phyloP scores from a whole-genome alignment of 2,797 vertebrate genomes.

The Bufotes viridis region DNA sequence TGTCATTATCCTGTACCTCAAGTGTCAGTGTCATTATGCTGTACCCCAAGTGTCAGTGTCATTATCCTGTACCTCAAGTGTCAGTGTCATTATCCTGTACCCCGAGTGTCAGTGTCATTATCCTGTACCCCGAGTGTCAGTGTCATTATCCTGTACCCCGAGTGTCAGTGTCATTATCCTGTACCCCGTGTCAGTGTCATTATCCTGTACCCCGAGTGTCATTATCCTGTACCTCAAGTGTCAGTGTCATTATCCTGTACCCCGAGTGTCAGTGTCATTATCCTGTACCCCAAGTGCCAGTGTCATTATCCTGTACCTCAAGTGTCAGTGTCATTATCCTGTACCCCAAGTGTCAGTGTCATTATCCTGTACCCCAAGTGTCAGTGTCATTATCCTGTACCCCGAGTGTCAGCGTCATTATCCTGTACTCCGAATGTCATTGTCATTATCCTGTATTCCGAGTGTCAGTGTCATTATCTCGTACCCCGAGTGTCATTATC shows the following conservation, averaged over 20 bases:
- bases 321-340: not conserved
- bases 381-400: not conserved
- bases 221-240: not conserved
- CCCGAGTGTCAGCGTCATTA: not conserved
- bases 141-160: not conserved
- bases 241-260: not conserved
- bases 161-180: not conserved
- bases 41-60: not conserved
- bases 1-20: not conserved
- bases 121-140: not conserved
- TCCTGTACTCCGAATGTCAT: too few species aligned
- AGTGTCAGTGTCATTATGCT: not conserved
- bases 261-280: not conserved
- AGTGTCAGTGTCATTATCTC: not conserved
- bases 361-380: not conserved
- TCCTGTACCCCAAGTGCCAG: too few species aligned
- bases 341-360: not conserved
- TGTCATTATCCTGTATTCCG: not conserved
- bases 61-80: not conserved
- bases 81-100: not conserved
- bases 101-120: not conserved
- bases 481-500: not conserved
- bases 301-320: not conserved
- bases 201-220: not conserved
- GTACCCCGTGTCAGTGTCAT: not conserved